Percentiles rank a stretch among this genome's conserved stretches.
Evolutionary conservation across 2,888 invertebrate genomes (phyloP).

Genomic region (Aphidoletes aphidimyza): DNA sequence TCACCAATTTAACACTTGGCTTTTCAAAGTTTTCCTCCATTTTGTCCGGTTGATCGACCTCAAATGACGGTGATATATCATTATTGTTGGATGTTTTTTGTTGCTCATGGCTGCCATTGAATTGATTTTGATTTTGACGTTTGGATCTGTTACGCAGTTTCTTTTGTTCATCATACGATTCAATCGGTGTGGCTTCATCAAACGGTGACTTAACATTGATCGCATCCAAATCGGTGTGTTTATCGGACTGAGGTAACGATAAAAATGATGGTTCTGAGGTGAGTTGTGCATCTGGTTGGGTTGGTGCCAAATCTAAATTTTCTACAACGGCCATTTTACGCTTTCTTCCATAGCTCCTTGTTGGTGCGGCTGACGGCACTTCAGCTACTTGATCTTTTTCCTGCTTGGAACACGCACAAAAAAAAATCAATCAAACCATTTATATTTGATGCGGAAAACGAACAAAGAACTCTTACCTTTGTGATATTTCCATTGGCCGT

Average conservation of each 20-base stretch:
- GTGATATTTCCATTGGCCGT: slow-evolving; percentile 35
- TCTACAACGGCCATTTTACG: slow-evolving; percentile 60
- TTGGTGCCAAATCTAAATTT: slow-evolving; percentile 1
- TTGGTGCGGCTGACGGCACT: slow-evolving; percentile 56
- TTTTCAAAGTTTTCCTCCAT: slow-evolving; percentile 64
- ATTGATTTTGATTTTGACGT: slow-evolving; percentile 29
- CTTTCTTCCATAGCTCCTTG: slow-evolving; percentile 64
- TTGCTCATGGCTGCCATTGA: slow-evolving; percentile 16
- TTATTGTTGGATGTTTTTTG: slow-evolving; percentile 1
- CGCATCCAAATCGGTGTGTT: background rate
- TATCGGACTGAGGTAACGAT: slow-evolving; percentile 52
- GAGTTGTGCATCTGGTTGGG: slow-evolving; percentile 62
- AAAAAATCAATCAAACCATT: background rate
- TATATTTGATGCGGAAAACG: too few species aligned
- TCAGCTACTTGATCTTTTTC: slow-evolving; percentile 13
- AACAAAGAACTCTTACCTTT: background rate
- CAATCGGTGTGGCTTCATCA: background rate
- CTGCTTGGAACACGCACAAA: background rate
- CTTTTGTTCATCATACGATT: background rate
- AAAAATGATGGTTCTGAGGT: slow-evolving; percentile 59
- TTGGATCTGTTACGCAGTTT: background rate
- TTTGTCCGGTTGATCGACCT: background rate
- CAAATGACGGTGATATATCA: background rate
- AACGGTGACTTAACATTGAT: background rate
- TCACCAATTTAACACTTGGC: slow-evolving; percentile 76